Conservation (phyloP, 2,113 vertebrate genomes). For the Rhinolophus sinicus region DNA sequence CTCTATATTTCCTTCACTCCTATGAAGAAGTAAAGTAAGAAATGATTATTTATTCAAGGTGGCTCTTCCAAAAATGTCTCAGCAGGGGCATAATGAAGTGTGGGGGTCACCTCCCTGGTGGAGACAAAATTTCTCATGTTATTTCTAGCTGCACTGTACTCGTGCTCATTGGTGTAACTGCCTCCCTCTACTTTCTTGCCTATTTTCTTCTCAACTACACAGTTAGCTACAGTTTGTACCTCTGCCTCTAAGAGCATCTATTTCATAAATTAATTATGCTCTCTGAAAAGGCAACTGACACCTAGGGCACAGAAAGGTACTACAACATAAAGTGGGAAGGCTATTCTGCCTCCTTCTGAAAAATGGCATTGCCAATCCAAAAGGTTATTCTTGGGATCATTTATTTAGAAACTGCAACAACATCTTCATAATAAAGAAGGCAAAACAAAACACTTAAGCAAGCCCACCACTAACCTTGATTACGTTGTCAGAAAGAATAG, state of each 20-base stretch:
- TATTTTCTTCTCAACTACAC: slow-evolving; percentile 25
- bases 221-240: not conserved
- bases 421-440: slow-evolving; percentile 55
- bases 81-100: not conserved
- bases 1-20: not conserved
- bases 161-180: not conserved
- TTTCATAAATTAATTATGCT: slow-evolving; percentile 27
- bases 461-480: slow-evolving; percentile 56
- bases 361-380: not conserved
- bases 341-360: not conserved
- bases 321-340: not conserved
- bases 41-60: not conserved
- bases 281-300: not conserved
- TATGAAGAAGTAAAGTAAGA: slow-evolving; percentile 21
- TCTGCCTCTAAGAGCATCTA: slow-evolving; percentile 3
- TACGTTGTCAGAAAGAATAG: slow-evolving; percentile 63
- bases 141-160: not conserved
- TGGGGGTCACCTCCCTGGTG: not conserved
- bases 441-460: slow-evolving; percentile 37
- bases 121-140: not conserved
- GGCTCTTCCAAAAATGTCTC: not conserved
- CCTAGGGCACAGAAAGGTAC: not conserved
- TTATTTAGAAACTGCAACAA: slow-evolving; percentile 35
- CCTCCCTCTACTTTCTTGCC: not conserved
- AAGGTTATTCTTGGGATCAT: not conserved